Conservation (phyloP, 2,888 invertebrate genomes). For the Scaptomyza parva region DNA sequence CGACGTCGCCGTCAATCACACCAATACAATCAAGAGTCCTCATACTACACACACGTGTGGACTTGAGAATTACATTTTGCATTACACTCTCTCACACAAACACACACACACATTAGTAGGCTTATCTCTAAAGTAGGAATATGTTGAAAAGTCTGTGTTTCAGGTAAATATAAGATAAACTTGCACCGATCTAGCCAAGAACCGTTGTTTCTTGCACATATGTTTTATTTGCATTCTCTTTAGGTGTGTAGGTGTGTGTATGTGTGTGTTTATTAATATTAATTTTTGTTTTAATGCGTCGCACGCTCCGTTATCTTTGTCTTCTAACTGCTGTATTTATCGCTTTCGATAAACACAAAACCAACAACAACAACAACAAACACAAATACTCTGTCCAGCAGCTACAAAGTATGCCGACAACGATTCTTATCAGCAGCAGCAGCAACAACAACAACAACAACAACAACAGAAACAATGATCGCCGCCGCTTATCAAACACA, state of each 20-base stretch:
- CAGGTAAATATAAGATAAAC: neutral
- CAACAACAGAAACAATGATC: conserved; percentile 30
- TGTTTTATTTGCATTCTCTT: conserved; percentile 30
- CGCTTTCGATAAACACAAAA: conserved; percentile 52
- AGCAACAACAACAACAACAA: conserved; percentile 19
- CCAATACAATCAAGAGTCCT: conserved; percentile 11
- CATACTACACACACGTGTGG: conserved; percentile 6
- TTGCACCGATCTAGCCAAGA: neutral
- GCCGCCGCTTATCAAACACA: conserved; percentile 47
- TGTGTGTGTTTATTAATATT: conserved; percentile 16
- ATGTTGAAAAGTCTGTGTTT: neutral
- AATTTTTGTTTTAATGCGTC: conserved; percentile 24
- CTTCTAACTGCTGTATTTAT: conserved; percentile 53
- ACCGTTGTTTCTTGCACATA: conserved; percentile 14
- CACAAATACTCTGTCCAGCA: conserved; percentile 18
- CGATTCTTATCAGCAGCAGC: conserved; percentile 57
- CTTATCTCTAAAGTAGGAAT: neutral
- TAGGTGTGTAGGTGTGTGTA: no score
- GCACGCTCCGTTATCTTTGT: conserved; percentile 22
- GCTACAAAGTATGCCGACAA: conserved; percentile 65
- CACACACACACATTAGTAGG: neutral
- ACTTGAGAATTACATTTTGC: conserved; percentile 21
- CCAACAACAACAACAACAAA: conserved; percentile 46
- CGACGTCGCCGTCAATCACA: conserved; percentile 26
- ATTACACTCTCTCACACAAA: neutral